A percentile compares a stretch with the other conserved stretches of the same genome.
These are phyloP conservation scores for Callinectes sapidus DNA, from an alignment of 2,888 invertebrate genomes.

Conservation along the genomic window DNA sequence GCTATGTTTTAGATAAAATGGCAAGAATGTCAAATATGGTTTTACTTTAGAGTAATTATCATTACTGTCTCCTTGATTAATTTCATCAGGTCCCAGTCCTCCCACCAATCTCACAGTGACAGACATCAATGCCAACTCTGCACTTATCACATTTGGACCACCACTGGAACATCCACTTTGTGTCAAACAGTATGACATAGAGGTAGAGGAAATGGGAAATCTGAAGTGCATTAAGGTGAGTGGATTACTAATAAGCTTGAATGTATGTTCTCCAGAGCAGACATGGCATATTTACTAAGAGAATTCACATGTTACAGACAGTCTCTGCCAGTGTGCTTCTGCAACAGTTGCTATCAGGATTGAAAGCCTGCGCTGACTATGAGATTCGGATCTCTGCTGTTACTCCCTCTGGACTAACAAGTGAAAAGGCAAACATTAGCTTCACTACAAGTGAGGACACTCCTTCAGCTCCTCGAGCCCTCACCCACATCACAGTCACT, in stretches of 20 bases:
- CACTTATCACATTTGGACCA: not conserved
- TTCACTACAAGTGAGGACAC: constrained; percentile 51
- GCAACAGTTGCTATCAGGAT: constrained; percentile 41
- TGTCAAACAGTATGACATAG: constrained; percentile 43
- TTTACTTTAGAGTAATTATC: not conserved
- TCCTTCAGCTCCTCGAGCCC: constrained; percentile 48
- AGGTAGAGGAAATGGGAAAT: not conserved
- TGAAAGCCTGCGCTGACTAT: constrained; percentile 48
- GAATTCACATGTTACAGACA: not conserved
- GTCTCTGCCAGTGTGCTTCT: not conserved
- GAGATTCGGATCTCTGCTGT: constrained; percentile 33
- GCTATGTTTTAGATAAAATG: not conserved
- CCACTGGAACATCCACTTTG: constrained; percentile 48
- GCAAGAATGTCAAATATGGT: not conserved
- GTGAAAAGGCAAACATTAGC: not conserved
- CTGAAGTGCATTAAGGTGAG: not conserved
- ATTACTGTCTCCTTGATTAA: not conserved
- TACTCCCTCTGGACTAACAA: constrained; percentile 43
- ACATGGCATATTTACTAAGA: not conserved
- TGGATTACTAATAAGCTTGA: not conserved
- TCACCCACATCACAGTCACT: not conserved
- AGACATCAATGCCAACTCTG: constrained; percentile 34
- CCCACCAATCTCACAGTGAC: constrained; percentile 38
- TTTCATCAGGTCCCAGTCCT: constrained; percentile 41
- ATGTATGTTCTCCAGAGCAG: not conserved